These are phyloP conservation scores for Orthosia gracilis DNA, from an alignment of 2,888 invertebrate genomes.

Conservation along the genomic window DNA sequence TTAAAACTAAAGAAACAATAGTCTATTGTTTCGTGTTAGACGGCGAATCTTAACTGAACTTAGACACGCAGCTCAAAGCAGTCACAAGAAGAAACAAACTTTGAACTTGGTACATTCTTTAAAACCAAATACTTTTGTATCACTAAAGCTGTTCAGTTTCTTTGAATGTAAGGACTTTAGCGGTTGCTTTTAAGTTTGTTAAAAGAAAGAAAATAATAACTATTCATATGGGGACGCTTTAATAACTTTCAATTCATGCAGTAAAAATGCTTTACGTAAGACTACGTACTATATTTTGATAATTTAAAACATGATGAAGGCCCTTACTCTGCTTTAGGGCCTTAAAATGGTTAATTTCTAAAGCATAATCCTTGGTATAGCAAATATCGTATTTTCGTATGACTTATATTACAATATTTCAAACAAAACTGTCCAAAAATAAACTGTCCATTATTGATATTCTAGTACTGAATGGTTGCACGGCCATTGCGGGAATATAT, in stretches of 20 bases:
- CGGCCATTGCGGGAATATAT: too few relatives aligned
- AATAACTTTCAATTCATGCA: too few relatives aligned
- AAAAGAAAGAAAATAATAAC: constrained; percentile 23
- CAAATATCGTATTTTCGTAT: too few relatives aligned
- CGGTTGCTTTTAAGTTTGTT: constrained; percentile 13
- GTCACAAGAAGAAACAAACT: constrained; percentile 53
- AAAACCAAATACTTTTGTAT: constrained; percentile 44
- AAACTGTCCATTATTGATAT: too few relatives aligned
- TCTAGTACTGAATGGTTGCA: too few relatives aligned
- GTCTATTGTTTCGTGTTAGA: constrained; percentile 28
- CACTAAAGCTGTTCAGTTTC: constrained; percentile 24
- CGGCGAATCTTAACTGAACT: constrained; percentile 35
- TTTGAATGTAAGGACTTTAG: constrained; percentile 11
- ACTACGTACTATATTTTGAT: not conserved
- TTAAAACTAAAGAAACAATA: constrained; percentile 37
- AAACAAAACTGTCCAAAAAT: too few relatives aligned
- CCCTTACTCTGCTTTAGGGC: too few relatives aligned
- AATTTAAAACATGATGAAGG: not conserved
- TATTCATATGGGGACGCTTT: not conserved
- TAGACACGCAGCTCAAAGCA: constrained; percentile 28
- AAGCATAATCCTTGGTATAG: too few relatives aligned
- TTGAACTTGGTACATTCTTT: constrained; percentile 19
- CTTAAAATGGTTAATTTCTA: too few relatives aligned
- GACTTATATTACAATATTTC: too few relatives aligned
- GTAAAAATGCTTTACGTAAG: too few relatives aligned